Conservation (phyloP, 2,113 vertebrate species). For the Picathartes gymnocephalus region DNA sequence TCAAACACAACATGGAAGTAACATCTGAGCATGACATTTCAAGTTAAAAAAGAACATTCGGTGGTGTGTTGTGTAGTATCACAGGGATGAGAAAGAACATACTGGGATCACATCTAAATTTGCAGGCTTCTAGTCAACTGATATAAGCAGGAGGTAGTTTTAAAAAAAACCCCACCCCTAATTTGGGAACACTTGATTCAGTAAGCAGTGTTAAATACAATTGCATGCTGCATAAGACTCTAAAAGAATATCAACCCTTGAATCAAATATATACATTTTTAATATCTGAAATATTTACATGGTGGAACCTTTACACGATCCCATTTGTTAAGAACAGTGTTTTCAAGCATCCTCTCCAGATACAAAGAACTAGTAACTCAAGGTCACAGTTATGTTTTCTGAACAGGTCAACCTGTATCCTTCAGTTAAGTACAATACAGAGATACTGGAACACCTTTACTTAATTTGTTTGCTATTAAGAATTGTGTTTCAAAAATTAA, state of each 20-base stretch:
- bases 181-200: not conserved
- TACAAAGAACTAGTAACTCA: slow-evolving; percentile 69
- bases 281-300: slow-evolving; percentile 84
- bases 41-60: not conserved
- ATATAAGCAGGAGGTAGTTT: not conserved
- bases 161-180: not conserved
- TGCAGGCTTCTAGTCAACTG: not conserved
- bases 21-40: not conserved
- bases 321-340: slow-evolving; percentile 76
- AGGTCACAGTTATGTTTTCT: slow-evolving; percentile 68
- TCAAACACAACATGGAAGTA: not conserved
- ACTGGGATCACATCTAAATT: not conserved
- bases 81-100: not conserved
- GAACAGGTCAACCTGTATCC: slow-evolving; percentile 65
- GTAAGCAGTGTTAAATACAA: not conserved
- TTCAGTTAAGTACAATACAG: slow-evolving; percentile 71
- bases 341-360: slow-evolving; percentile 72
- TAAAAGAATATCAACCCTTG: slow-evolving; percentile 68
- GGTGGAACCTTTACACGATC: slow-evolving; percentile 72
- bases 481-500: slow-evolving; percentile 63
- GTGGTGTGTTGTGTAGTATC: not conserved
- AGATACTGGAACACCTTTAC: slow-evolving; percentile 63
- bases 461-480: slow-evolving; percentile 58
- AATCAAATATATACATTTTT: slow-evolving; percentile 87
- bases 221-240: slow-evolving; percentile 44